A percentile compares a stretch with the other conserved stretches of the same genome.
These are phyloP conservation scores for Ptilodon capucinus DNA, from an alignment of 2,888 invertebrate genomes.

Conservation along the genomic window DNA sequence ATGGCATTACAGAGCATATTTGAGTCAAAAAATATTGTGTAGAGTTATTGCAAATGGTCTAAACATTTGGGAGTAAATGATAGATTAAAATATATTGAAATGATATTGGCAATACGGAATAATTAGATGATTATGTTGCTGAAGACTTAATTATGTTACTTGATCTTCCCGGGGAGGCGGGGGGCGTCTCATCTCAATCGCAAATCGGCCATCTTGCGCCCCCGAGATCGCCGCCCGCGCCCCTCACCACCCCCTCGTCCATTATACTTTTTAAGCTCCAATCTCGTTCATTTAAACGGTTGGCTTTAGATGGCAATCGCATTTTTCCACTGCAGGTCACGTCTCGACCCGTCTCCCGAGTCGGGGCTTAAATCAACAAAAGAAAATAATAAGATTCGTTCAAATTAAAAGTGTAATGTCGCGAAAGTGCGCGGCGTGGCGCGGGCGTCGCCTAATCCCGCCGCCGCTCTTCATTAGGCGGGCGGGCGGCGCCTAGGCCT, in stretches of 20 bases:
- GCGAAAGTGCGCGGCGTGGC: conserved; percentile 65
- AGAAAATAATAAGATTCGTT: conserved; percentile 87
- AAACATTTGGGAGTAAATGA: no score
- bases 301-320: conserved; percentile 88
- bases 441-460: conserved; percentile 62
- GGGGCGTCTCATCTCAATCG: conserved; percentile 81
- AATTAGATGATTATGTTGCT: conserved; percentile 52
- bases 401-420: conserved; percentile 88
- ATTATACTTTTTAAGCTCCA: conserved; percentile 89
- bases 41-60: no score
- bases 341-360: conserved; percentile 83
- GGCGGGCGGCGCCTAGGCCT: conserved; percentile 47
- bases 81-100: background rate
- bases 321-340: conserved; percentile 88
- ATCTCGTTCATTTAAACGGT: conserved; percentile 88
- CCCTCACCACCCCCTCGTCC: conserved; percentile 75
- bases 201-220: conserved; percentile 82
- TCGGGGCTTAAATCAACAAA: conserved; percentile 87
- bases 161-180: conserved; percentile 68
- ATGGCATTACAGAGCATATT: no score
- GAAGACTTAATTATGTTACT: conserved; percentile 77
- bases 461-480: conserved; percentile 76
- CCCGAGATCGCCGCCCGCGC: conserved; percentile 77
- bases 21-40: no score
- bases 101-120: conserved; percentile 16